Base-by-base conservation (phyloP, 1,140 invertebrate species). In the Aphelenchoides fujianensis region DNA sequence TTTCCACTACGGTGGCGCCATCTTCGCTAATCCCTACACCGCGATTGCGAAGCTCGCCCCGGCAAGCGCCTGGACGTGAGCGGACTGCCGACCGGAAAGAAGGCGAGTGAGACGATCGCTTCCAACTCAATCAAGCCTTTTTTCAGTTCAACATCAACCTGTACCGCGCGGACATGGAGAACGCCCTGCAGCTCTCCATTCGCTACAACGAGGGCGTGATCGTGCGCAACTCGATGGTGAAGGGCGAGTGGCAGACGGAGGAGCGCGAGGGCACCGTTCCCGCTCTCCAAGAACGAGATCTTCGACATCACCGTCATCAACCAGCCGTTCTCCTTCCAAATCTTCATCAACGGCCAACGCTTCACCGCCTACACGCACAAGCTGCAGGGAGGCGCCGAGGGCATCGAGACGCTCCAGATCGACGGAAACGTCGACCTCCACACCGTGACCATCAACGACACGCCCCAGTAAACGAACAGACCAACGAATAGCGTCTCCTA, bases 251-350 rank as follows among this genome's bases (percentile, higher is more conserved):
- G 82, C 81, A 80, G 3, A 74, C 70, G 7, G 83, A 83, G 66
- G 82, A 83, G 73, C 67, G 83, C 27, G 82, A 83, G 69, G 82
- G 82, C 54, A 64, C 63, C 31, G n/a, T 76, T 83, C 52, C 82
- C 77, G 41, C 57, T 83, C 27, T 59, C 66, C 27, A 84, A 83
- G 74, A 78, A 78, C 41, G 74, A 83, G 75, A 73, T 83, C 64
- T 83, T 84, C 70, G 81, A 83, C 70, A 62, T 82, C 28, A 83
- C 81, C 32, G 79, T 83, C 55, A 75, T 84, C 72, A 82, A 82
- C 61, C 80, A 82, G 52, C 67, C 71, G 57, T 80, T 70, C 63
- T 35, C 64, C 32, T 81, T 81, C 57, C 68, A 77, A 64, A 57
- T 79, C 27, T 70, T 82, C 68, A 23, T 79, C n/a, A 79, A 82